phyloP scores from a whole-genome alignment of 2,113 vertebrate genomes.

The Stercorarius parasiticus region DNA sequence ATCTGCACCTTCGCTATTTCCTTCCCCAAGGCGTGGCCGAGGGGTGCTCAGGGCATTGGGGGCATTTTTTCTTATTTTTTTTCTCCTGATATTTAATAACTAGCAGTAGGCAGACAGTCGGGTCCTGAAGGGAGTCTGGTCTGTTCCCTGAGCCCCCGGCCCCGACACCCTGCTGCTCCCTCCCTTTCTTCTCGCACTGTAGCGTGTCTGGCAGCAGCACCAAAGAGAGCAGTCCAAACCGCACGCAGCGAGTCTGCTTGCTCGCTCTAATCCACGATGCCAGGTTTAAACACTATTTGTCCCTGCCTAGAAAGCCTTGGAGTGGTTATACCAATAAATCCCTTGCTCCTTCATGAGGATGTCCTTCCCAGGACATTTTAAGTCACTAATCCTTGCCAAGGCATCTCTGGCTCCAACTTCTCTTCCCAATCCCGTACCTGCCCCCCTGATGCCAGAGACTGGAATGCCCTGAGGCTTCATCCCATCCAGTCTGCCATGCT shows the following conservation, averaged over 20 bases:
- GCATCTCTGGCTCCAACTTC: not conserved
- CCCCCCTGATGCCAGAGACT: not conserved
- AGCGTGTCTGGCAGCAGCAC: not conserved
- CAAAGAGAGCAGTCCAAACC: slow-evolving; percentile 11
- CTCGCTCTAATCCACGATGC: slow-evolving; percentile 24
- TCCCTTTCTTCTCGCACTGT: not conserved
- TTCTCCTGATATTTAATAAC: slow-evolving; percentile 55
- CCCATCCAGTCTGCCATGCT: not conserved
- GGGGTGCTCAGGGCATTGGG: not conserved
- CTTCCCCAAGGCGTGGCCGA: not conserved
- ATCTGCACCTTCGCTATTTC: not conserved
- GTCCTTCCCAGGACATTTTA: slow-evolving; percentile 1
- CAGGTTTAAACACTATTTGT: slow-evolving; percentile 62
- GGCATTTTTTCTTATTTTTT: not conserved
- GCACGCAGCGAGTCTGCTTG: rapidly evolving
- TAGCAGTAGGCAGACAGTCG: slow-evolving; percentile 4
- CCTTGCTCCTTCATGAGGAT: slow-evolving; percentile 13
- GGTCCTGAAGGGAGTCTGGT: slow-evolving; percentile 9
- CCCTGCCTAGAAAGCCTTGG: slow-evolving; percentile 34
- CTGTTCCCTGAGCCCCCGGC: not conserved
- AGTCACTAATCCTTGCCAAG: slow-evolving; percentile 20
- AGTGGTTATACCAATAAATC: slow-evolving; percentile 11
- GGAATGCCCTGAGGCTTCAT: not conserved
- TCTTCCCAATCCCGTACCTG: slow-evolving; percentile 9
- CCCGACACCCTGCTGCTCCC: not conserved